Conservation (phyloP, 2,113 vertebrate species). For the Sylvietta virens region DNA sequence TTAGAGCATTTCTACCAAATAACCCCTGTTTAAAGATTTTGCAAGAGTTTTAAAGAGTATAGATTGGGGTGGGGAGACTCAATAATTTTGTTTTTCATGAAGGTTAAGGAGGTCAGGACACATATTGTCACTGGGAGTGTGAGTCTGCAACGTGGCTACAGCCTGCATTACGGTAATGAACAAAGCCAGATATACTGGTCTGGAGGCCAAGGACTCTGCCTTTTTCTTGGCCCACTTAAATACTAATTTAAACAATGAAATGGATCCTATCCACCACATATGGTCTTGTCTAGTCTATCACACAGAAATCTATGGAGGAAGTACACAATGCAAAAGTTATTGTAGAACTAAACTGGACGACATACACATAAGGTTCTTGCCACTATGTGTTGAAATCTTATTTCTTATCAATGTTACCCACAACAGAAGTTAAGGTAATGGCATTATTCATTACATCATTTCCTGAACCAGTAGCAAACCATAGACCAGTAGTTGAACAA, state of each 20-base stretch:
- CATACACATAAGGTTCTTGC: neutral
- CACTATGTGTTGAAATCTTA: neutral
- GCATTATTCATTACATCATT: neutral
- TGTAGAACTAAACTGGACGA: neutral
- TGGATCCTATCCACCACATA: neutral
- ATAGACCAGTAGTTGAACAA: neutral
- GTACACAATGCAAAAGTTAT: neutral
- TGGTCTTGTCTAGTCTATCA: neutral
- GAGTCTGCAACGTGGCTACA: neutral
- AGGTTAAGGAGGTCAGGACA: neutral
- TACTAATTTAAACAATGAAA: neutral
- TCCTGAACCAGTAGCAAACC: neutral
- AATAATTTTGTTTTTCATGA: neutral
- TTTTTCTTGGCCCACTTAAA: neutral
- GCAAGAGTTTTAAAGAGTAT: neutral
- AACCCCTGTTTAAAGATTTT: neutral
- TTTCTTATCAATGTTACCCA: neutral
- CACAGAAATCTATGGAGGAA: neutral
- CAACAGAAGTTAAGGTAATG: neutral
- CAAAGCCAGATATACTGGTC: neutral
- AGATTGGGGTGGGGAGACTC: fast-evolving
- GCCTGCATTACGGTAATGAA: neutral
- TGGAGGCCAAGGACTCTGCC: neutral
- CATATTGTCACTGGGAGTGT: neutral
- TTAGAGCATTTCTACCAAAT: neutral